phyloP scores from a whole-genome alignment of 37 sponge, comb jelly and placozoan genomes.

The Halisarca cf. caerulea region DNA sequence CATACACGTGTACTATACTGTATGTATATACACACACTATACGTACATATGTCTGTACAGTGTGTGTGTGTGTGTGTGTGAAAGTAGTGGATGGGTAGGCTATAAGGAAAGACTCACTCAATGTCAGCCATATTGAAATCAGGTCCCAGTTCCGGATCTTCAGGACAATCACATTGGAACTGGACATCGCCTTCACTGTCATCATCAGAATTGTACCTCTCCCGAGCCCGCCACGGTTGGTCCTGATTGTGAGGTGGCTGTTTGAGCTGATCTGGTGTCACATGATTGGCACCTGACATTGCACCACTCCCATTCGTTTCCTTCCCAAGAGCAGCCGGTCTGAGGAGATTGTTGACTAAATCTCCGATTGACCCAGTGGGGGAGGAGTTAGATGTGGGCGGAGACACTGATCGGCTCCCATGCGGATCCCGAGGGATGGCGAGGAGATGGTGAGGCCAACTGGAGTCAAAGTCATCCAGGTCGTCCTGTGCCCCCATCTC shows the following conservation, averaged over 20 bases:
- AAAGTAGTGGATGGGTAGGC: no score
- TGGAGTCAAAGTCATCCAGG: conserved; percentile 20
- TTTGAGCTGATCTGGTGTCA: background rate
- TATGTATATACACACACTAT: no score
- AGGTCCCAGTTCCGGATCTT: conserved; percentile 79
- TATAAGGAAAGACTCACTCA: conserved; percentile 42
- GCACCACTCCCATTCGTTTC: background rate
- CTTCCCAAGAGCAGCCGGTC: conserved; percentile 1
- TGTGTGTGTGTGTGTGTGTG: no score
- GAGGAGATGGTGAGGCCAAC: background rate
- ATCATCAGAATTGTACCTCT: conserved; percentile 3
- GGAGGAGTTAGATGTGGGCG: background rate
- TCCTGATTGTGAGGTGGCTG: background rate
- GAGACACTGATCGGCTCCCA: background rate
- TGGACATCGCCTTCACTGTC: background rate
- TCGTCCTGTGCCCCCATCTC: conserved; percentile 12
- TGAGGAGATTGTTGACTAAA: background rate
- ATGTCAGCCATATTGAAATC: conserved; percentile 55
- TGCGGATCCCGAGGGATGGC: background rate
- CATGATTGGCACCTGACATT: conserved; percentile 15
- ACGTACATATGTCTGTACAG: no score
- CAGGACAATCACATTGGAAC: conserved; percentile 82
- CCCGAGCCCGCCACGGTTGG: no score
- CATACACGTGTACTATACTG: no score
- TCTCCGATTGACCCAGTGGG: background rate